phyloP scores from a whole-genome alignment of 1,140 invertebrate genomes.

The Proctacanthus coquilletti region DNA sequence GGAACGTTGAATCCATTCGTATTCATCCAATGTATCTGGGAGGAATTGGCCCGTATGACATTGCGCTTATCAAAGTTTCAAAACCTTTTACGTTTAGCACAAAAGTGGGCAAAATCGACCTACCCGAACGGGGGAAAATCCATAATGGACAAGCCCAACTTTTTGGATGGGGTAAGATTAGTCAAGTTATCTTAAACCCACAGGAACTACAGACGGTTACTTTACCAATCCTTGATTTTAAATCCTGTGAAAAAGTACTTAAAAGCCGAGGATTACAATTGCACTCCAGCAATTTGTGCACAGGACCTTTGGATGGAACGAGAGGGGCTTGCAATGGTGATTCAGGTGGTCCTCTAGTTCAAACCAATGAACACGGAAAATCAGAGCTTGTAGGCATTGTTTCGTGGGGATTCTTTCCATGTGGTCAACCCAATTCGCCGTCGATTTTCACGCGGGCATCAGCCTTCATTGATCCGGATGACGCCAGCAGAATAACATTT shows the following conservation, averaged over 20 bases:
- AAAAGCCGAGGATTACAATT: conserved; percentile 19
- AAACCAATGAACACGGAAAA: conserved; percentile 17
- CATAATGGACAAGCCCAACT: conserved; percentile 29
- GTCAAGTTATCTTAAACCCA: conserved; percentile 11
- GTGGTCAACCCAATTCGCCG: conserved; percentile 42
- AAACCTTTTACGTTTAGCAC: conserved; percentile 36
- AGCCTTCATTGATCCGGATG: conserved; percentile 36
- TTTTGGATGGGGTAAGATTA: conserved; percentile 36
- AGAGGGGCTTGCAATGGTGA: conserved; percentile 46
- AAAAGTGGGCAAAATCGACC: conserved; percentile 32
- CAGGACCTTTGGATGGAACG: conserved; percentile 39
- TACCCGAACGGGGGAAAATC: conserved; percentile 30
- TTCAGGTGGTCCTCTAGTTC: conserved; percentile 46
- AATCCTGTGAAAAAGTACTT: conserved; percentile 10
- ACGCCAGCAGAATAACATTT: no score
- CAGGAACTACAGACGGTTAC: conserved; percentile 28
- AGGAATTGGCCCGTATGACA: conserved; percentile 41
- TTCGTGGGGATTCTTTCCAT: conserved; percentile 59
- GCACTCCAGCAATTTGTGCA: conserved; percentile 37
- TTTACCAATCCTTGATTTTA: conserved; percentile 26
- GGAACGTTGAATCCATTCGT: conserved; percentile 23
- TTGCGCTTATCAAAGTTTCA: conserved; percentile 41
- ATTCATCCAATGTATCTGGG: conserved; percentile 36
- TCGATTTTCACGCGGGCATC: conserved; percentile 55
- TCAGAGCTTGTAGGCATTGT: conserved; percentile 45